Conservation (phyloP, 2,888 invertebrate genomes). For the Therioaphis trifolii region DNA sequence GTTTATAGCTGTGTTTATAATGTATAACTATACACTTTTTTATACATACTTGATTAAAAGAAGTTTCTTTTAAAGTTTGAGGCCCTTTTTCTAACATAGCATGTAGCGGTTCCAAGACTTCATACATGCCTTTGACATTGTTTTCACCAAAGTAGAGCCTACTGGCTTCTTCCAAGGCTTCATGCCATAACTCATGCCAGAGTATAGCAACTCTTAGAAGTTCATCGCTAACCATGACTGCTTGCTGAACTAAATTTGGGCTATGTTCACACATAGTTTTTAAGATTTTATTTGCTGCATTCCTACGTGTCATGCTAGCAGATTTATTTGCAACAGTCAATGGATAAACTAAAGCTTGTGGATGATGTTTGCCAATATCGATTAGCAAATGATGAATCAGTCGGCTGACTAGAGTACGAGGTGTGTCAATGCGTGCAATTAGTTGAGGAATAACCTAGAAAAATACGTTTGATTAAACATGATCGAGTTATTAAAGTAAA, state of each 20-base stretch:
- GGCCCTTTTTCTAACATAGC: conserved; percentile 93
- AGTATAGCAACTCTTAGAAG: conserved; percentile 96
- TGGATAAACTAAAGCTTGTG: conserved; percentile 96
- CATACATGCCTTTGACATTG: conserved; percentile 96
- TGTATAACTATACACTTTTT: background rate
- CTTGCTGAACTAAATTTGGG: conserved; percentile 90
- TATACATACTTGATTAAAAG: conserved; percentile 82
- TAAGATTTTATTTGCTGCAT: conserved; percentile 93
- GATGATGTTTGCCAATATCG: conserved; percentile 97
- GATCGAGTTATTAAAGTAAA: background rate
- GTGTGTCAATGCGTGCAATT: conserved; percentile 97
- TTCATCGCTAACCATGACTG: conserved; percentile 95
- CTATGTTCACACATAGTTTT: conserved; percentile 97
- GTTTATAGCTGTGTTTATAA: background rate
- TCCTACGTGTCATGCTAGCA: conserved; percentile 83
- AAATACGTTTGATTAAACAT: conserved; percentile 23
- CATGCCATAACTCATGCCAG: conserved; percentile 99
- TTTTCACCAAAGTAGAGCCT: conserved; percentile 94
- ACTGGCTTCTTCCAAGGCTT: conserved; percentile 94
- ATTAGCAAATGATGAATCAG: conserved; percentile 92
- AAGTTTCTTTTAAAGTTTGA: conserved; percentile 95
- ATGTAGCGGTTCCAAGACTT: conserved; percentile 93
- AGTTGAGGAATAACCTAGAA: conserved; percentile 92
- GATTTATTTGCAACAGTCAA: conserved; percentile 97
- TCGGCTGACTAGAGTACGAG: conserved; percentile 86